Conservation (phyloP, 2,113 vertebrate genomes). For the Rutilus rutilus region DNA sequence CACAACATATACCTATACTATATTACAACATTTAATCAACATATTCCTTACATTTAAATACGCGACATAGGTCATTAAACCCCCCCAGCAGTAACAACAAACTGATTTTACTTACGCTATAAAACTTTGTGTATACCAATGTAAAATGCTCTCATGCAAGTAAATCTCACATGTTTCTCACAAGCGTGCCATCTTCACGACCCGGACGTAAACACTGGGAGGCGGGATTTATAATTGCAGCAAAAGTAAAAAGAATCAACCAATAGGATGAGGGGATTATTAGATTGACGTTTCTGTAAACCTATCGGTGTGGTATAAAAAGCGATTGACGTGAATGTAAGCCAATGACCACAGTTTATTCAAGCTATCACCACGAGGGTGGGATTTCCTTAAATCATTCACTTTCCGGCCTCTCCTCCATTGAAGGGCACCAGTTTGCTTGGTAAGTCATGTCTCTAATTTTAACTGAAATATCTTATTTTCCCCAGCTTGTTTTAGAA, state of each 20-base stretch:
- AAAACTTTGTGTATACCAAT: not conserved
- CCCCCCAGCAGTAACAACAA: not conserved
- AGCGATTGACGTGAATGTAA: slow-evolving; percentile 13
- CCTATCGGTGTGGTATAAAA: slow-evolving; percentile 28
- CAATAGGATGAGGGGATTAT: slow-evolving; percentile 54
- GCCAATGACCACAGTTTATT: slow-evolving; percentile 14
- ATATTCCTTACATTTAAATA: not conserved
- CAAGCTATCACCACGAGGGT: not conserved
- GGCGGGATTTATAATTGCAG: not conserved
- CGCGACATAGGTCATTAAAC: not conserved
- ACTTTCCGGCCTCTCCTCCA: slow-evolving; percentile 62
- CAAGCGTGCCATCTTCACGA: slow-evolving; percentile 63
- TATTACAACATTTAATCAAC: not conserved
- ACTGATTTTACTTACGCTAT: not conserved
- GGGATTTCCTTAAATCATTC: slow-evolving; percentile 65
- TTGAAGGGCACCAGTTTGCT: slow-evolving; percentile 74
- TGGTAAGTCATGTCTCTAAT: slow-evolving; percentile 61
- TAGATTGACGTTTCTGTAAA: slow-evolving; percentile 41
- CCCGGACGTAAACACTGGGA: slow-evolving; percentile 62
- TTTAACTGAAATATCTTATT: not conserved
- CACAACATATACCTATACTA: not conserved
- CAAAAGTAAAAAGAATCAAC: not conserved
- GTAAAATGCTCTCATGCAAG: not conserved
- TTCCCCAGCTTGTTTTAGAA: not conserved
- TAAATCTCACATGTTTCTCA: slow-evolving; percentile 73